Evolutionary conservation across 2,113 vertebrate genomes (phyloP).

Genomic region (Alethe diademata): DNA sequence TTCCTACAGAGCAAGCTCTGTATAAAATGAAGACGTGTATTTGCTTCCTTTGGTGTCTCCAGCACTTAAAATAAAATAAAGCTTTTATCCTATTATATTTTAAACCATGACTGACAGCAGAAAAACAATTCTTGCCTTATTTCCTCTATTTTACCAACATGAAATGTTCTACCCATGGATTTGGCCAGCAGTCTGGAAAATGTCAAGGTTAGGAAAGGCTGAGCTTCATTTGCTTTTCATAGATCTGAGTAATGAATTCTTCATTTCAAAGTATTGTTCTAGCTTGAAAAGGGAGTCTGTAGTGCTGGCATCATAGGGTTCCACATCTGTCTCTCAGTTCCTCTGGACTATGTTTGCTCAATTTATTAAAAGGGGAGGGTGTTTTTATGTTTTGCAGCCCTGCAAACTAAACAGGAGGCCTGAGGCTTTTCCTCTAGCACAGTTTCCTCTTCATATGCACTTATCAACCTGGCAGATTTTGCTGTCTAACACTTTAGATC

Average conservation of each 20-base stretch:
- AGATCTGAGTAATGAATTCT: slow-evolving; percentile 47
- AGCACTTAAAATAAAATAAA: neutral
- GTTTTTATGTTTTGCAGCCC: neutral
- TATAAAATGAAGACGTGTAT: neutral
- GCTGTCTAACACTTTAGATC: neutral
- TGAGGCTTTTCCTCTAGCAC: neutral
- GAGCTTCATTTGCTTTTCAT: slow-evolving; percentile 55
- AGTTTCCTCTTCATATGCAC: neutral
- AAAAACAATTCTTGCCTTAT: neutral
- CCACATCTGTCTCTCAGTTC: slow-evolving; percentile 37
- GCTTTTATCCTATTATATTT: neutral
- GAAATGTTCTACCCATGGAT: neutral
- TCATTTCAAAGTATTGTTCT: slow-evolving; percentile 58
- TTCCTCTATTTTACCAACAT: neutral
- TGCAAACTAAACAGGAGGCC: neutral
- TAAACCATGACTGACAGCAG: neutral
- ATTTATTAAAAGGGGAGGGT: neutral
- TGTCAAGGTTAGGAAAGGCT: slow-evolving; percentile 60
- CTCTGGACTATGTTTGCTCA: neutral
- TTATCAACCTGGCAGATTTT: neutral
- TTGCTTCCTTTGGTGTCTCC: neutral
- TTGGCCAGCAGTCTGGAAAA: slow-evolving; percentile 63
- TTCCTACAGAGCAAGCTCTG: neutral
- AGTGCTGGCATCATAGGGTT: slow-evolving; percentile 10
- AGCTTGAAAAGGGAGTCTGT: neutral